Base-by-base conservation (phyloP, 2,888 invertebrate species). In the Drosophila siamana region DNA sequence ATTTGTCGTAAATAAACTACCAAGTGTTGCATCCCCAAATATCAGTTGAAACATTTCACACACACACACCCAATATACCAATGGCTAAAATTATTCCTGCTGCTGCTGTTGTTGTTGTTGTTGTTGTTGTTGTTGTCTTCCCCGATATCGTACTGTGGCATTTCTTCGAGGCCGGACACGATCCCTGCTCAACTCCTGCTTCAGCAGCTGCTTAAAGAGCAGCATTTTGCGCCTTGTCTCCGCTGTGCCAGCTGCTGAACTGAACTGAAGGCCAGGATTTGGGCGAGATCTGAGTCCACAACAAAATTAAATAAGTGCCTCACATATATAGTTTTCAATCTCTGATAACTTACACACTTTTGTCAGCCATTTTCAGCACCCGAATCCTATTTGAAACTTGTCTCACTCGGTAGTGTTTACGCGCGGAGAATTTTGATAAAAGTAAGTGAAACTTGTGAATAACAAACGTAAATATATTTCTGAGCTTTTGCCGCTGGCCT, bases 211-310 rank as follows among this genome's bases (percentile, higher is more conserved):
- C 30, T 30, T 66, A 11, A 47, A 84, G 11, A 84, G 77, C 46
- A 88, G 41, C 83, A 84, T 77, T 56, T 88, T 84, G 1, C 68
- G 59, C 4, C 22, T 67, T 0, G 80, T 82, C 36, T 74, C 83
- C 0, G 69, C 69, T 0, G 54, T 55, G 16, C 80, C 80, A 2
- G 56, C 36, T n/a, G 60, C 65, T 6, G 88, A 62, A 16, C 88
- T 84, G 16, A 84, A 84, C 30, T 87, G 69, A 0, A 82, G 26
- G 0, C n/a, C 30, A 2, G 44, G 15, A 1, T 43, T 33, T 4
- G 33, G 4, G 5, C 13, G 28, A n/a, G 76, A 16, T 33, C 76
- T 72, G 4, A 30, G 1, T n/a, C n/a, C 4, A 33, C 0, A 4
- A 33, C 5, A 33, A 33, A 4, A n/a, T 2, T 11, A n/a, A n/a